Evolutionary conservation across 2,888 invertebrate species (phyloP).

Genomic region (Elmis aenea): DNA sequence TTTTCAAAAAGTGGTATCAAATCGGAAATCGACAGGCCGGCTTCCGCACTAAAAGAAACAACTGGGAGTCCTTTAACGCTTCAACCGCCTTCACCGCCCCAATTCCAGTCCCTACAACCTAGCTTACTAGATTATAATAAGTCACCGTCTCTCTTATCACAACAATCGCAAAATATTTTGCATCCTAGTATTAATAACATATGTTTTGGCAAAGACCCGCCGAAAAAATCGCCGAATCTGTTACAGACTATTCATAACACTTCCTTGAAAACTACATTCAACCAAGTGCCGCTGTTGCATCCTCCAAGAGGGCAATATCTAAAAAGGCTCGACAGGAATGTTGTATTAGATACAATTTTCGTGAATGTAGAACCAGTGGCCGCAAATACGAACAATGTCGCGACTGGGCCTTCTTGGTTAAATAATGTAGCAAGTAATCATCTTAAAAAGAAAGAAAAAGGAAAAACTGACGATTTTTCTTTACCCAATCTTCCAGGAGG

Average conservation of each 20-base stretch:
- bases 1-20: constrained; percentile 20
- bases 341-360: constrained; percentile 23
- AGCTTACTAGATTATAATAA: constrained; percentile 28
- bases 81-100: constrained; percentile 35
- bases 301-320: constrained; percentile 33
- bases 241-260: constrained; percentile 31
- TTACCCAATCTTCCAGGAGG: constrained; percentile 62
- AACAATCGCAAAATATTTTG: constrained; percentile 33
- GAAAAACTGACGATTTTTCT: constrained; percentile 49
- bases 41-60: constrained; percentile 21
- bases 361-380: constrained; percentile 31
- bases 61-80: constrained; percentile 18
- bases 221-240: constrained; percentile 36
- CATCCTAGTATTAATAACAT: constrained; percentile 44
- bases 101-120: constrained; percentile 41
- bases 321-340: constrained; percentile 36
- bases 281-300: constrained; percentile 34
- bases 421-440: constrained; percentile 21
- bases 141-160: constrained; percentile 31
- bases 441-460: constrained; percentile 31
- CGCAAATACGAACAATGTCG: constrained; percentile 19
- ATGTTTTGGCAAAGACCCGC: constrained; percentile 34
- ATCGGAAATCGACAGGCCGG: constrained; percentile 10
- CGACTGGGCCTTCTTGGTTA: constrained; percentile 28
- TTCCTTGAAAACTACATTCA: constrained; percentile 26